A percentile compares a stretch with the other conserved stretches of the same genome.
Conservation (phyloP, 2,888 invertebrate genomes). For the Xestobium rufovillosum region DNA sequence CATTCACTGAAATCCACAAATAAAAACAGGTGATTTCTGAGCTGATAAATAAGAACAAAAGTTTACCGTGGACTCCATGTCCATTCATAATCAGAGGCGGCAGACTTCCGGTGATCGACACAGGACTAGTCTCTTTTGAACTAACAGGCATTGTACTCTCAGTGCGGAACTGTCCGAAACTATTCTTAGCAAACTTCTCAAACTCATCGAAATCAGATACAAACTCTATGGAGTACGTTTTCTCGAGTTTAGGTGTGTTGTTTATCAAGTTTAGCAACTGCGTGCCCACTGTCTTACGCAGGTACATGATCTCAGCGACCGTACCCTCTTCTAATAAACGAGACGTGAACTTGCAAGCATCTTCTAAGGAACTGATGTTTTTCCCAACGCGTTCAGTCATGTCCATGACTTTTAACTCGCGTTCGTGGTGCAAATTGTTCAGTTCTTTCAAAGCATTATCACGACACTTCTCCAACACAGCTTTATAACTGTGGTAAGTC, state of each 20-base stretch:
- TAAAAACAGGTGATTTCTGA: too few relatives aligned
- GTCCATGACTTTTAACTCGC: conserved; percentile 87
- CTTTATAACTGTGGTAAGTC: conserved; percentile 71
- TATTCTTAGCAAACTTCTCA: conserved; percentile 61
- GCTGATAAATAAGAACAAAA: too few relatives aligned
- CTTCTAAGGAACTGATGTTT: conserved; percentile 75
- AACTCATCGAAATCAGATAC: conserved; percentile 73
- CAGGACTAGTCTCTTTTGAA: conserved; percentile 47
- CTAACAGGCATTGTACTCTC: conserved; percentile 45
- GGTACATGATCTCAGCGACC: conserved; percentile 73
- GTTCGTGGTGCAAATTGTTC: conserved; percentile 69
- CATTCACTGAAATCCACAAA: too few relatives aligned
- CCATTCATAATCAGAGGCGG: conserved; percentile 36
- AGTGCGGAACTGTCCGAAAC: conserved; percentile 67
- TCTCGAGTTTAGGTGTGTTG: conserved; percentile 73
- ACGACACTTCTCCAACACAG: conserved; percentile 70
- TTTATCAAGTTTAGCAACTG: conserved; percentile 74
- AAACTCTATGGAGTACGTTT: conserved; percentile 73
- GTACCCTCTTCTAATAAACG: conserved; percentile 78
- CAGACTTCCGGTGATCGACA: conserved; percentile 40
- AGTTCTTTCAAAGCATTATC: conserved; percentile 69
- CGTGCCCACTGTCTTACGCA: conserved; percentile 69
- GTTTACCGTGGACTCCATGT: conserved; percentile 38
- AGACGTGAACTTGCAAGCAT: conserved; percentile 78
- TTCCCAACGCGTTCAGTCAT: conserved; percentile 72